Conservation (phyloP, 2,113 vertebrate species). For the Ammodytes dubius region DNA sequence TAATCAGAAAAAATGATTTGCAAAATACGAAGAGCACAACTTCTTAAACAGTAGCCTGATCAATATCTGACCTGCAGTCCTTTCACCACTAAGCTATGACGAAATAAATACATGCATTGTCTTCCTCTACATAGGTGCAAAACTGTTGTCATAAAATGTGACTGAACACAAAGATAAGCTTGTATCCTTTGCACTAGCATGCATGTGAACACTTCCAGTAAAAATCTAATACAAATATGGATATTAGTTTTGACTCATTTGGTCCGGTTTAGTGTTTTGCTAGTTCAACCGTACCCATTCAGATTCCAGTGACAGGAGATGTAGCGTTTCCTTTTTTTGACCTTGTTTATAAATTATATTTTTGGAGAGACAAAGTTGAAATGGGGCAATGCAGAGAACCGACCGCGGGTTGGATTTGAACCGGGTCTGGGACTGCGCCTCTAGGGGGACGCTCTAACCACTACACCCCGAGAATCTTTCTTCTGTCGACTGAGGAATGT, state of each 20-base stretch:
- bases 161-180: neutral
- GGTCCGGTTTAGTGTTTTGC: neutral
- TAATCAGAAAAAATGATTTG: neutral
- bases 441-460: too few species aligned
- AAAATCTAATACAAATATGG: neutral
- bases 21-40: neutral
- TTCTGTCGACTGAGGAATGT: slow-evolving; percentile 44
- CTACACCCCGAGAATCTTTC: slow-evolving; percentile 3
- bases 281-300: neutral
- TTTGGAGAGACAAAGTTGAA: too few species aligned
- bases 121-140: neutral
- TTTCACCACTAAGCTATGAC: neutral
- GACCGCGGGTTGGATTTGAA: too few species aligned
- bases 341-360: neutral
- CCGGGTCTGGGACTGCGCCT: too few species aligned
- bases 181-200: neutral
- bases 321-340: neutral
- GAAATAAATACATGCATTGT: neutral
- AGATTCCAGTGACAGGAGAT: too few species aligned
- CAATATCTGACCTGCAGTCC: neutral
- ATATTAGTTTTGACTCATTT: neutral
- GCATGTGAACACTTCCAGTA: neutral
- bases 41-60: neutral
- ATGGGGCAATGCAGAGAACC: too few species aligned
- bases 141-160: neutral